Conservation (phyloP, 2,888 invertebrate genomes). For the Pemphredon lugubris region DNA sequence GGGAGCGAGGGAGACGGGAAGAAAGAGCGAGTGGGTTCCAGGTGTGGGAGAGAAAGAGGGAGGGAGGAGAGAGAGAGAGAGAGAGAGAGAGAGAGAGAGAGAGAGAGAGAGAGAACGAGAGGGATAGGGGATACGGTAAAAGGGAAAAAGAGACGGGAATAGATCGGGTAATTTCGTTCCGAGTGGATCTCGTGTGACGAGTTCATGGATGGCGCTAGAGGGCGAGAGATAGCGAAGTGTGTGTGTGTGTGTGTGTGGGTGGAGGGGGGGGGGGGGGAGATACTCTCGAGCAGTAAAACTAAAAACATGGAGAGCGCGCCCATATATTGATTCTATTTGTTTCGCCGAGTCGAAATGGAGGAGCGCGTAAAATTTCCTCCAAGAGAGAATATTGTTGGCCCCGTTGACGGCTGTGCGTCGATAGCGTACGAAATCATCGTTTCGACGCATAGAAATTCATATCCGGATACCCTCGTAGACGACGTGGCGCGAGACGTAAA, state of each 20-base stretch:
- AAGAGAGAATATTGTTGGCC: constrained; percentile 18
- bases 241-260: too few relatives aligned
- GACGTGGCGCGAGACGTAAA: too few relatives aligned
- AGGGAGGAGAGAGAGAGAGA: too few relatives aligned
- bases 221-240: too few relatives aligned
- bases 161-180: constrained; percentile 62
- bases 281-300: constrained; percentile 41
- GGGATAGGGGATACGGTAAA: too few relatives aligned
- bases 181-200: constrained; percentile 55
- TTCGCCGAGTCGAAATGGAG: constrained; percentile 34
- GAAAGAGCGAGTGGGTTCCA: too few relatives aligned
- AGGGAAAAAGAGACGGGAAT: too few relatives aligned
- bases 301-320: constrained; percentile 18
- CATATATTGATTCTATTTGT: constrained; percentile 57
- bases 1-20: constrained; percentile 7
- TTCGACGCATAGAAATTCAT: constrained; percentile 19
- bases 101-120: too few relatives aligned
- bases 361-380: constrained; percentile 49
- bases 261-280: constrained; percentile 12
- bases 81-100: too few relatives aligned
- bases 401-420: constrained; percentile 4
- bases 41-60: too few relatives aligned
- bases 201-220: too few relatives aligned
- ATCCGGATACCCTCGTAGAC: constrained; percentile 4
- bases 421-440: constrained; percentile 28